phyloP scores from a whole-genome alignment of 2,888 invertebrate genomes.

The Patella depressa region DNA sequence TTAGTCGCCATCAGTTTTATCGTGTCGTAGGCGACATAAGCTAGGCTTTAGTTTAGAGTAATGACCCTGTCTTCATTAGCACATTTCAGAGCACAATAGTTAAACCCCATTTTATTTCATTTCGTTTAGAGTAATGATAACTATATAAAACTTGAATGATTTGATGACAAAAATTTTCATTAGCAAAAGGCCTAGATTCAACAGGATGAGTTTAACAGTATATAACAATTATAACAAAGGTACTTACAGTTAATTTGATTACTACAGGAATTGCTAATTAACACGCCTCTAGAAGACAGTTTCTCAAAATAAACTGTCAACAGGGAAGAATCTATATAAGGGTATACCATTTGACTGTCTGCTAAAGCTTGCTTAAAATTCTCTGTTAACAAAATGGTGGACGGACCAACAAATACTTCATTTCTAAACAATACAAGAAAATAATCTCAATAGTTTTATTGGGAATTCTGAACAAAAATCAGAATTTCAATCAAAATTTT shows the following conservation, averaged over 20 bases:
- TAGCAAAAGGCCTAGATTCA: too few species aligned
- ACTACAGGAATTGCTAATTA: constrained; percentile 16
- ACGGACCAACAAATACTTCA: constrained; percentile 58
- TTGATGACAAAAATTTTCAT: too few species aligned
- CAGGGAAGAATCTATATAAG: constrained; percentile 56
- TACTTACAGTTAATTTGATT: constrained; percentile 18
- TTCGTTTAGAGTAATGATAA: not conserved
- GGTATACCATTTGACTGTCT: constrained; percentile 60
- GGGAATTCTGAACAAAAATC: not conserved
- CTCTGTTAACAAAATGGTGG: constrained; percentile 64
- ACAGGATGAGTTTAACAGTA: too few species aligned
- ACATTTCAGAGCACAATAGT: too few species aligned
- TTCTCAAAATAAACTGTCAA: constrained; percentile 61
- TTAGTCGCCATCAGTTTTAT: too few species aligned
- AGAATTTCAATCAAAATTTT: not conserved
- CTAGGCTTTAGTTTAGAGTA: not conserved
- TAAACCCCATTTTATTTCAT: too few species aligned
- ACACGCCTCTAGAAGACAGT: constrained; percentile 42
- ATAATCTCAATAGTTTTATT: not conserved
- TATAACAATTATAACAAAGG: not conserved
- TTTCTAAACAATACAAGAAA: constrained; percentile 47
- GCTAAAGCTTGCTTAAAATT: constrained; percentile 56
- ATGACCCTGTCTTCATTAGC: not conserved
- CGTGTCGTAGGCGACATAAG: too few species aligned
- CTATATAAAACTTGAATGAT: too few species aligned